Base-by-base conservation (phyloP, 1,140 invertebrate species). In the Palaemon carinicauda region DNA sequence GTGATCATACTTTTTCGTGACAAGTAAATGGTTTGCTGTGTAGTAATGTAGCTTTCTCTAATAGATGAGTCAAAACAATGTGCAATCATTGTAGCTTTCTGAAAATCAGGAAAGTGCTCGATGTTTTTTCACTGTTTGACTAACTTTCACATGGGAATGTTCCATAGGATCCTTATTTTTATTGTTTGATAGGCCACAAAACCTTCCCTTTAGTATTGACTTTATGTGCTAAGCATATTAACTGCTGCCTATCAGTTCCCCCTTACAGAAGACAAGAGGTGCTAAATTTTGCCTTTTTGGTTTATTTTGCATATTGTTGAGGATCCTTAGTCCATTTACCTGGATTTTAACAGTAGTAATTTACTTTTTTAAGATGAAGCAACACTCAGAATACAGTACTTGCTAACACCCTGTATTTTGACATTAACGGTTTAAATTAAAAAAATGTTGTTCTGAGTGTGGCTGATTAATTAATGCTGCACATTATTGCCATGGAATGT, bases 281-380 rank as follows among this genome's bases (percentile, higher is more conserved):
- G 41, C 41, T 41, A 41, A 41, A 41, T 41, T 41, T 41, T 9
- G 41, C 3, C 41, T 41, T 41, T 41, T 41, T 41, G 33, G 33
- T 41, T 41, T 17, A 51, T 54, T 69, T 51, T 24, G 65, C 52
- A 52, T 80, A 73, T 71, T 80, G 53, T 52, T 79, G 60, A 80
- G 83, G 83, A 86, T 86, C 83, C 75, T 71, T 80, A 65, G 77
- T 54, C 74, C 74, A 78, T 85, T 86, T 79, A 80, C 71, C 75
- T 77, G 60, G 53, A 77, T 65, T 56, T 31, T 77, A 84, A 75
- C 7, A 15, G 74, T 60, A 79, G 75, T 79, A 86, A 60, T 86
- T 29, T 65, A 33, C 77, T 27, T 53, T 51, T 60, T 53, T 79
- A 50, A 78, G 54, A n/a, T n/a, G n/a, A 65, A 31, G 75, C 60